Evolutionary conservation across 2,888 invertebrate species (phyloP).

Genomic region (Ischnus inquisitorius): DNA sequence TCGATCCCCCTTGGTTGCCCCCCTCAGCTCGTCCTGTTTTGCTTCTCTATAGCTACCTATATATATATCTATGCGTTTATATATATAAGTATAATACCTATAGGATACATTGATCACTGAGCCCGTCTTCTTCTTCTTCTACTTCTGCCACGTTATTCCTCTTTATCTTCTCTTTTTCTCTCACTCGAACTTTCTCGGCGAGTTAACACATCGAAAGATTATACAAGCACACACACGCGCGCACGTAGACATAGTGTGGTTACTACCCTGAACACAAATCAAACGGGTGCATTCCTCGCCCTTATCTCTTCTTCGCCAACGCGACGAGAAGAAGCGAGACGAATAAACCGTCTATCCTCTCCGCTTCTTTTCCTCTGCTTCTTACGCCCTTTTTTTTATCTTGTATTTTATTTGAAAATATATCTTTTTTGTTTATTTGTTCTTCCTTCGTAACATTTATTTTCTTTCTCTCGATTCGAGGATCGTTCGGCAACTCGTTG

Average conservation of each 20-base stretch:
- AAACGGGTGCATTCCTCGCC: constrained; percentile 75
- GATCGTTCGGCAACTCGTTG: background rate
- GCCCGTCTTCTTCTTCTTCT: constrained; percentile 36
- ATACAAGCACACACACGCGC: constrained; percentile 54
- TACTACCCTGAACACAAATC: constrained; percentile 73
- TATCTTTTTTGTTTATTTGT: background rate
- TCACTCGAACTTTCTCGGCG: constrained; percentile 52
- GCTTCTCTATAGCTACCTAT: constrained; percentile 9
- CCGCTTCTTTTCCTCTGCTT: background rate
- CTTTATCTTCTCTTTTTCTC: constrained; percentile 28
- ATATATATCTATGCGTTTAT: background rate
- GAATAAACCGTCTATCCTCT: constrained; percentile 4
- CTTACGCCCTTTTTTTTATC: constrained; percentile 9
- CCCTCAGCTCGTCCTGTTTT: constrained; percentile 26
- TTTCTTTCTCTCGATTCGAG: constrained; percentile 19
- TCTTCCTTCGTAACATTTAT: background rate
- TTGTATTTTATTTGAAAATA: constrained; percentile 2
- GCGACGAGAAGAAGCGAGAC: constrained; percentile 48
- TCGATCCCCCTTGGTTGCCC: constrained; percentile 23
- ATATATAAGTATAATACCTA: background rate
- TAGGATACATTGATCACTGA: constrained; percentile 18
- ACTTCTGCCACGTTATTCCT: constrained; percentile 62
- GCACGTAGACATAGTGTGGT: constrained; percentile 60
- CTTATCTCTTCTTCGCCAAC: constrained; percentile 56
- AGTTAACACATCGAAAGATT: constrained; percentile 36